Evolutionary conservation across 2,113 vertebrate species (phyloP).

Genomic region (Protobothrops flavoviridis): DNA sequence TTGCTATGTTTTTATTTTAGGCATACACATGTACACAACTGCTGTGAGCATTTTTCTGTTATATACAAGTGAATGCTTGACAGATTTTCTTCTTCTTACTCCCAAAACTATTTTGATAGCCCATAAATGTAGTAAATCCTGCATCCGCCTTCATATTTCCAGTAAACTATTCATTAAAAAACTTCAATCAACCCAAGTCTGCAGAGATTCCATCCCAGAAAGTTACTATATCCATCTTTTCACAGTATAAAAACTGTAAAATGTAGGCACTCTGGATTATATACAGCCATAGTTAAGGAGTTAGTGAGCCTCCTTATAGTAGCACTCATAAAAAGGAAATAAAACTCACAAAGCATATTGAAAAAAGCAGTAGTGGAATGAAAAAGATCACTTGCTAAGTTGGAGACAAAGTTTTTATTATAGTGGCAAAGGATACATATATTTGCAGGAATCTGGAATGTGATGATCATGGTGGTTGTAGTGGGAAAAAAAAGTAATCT

Average conservation of each 20-base stretch:
- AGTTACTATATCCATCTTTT: neutral
- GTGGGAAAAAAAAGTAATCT: neutral
- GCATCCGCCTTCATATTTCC: neutral
- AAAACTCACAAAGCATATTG: neutral
- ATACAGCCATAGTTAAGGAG: neutral
- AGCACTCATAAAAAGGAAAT: neutral
- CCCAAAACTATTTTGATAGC: neutral
- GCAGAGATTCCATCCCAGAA: neutral
- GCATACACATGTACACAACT: neutral
- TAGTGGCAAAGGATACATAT: neutral
- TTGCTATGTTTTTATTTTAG: neutral
- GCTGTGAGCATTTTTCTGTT: neutral
- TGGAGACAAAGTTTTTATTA: neutral
- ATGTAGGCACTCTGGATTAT: neutral
- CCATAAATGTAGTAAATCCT: neutral
- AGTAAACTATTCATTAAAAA: neutral
- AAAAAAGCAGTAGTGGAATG: neutral
- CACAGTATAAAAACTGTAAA: neutral
- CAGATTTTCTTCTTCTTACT: neutral
- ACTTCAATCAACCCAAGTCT: neutral
- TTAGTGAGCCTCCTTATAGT: neutral
- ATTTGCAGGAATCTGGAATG: neutral
- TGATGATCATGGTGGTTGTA: neutral
- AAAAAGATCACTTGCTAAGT: neutral
- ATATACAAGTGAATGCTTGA: neutral